These are phyloP conservation scores for Lymantria dispar DNA, from an alignment of 2,888 invertebrate genomes.

Conservation along the genomic window DNA sequence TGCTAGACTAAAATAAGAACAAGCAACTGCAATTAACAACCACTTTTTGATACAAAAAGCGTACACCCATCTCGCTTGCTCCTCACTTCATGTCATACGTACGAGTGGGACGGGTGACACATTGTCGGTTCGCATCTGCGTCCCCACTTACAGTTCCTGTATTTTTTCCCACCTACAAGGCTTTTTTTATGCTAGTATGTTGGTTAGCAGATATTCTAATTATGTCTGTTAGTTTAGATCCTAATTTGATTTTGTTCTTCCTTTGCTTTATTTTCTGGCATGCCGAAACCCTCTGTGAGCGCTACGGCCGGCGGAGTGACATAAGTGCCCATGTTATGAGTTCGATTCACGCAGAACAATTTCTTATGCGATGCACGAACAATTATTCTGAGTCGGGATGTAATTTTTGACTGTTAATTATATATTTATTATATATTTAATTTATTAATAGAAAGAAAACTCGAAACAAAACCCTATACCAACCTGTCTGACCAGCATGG, in stretches of 20 bases:
- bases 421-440: too few relatives aligned
- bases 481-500: too few relatives aligned
- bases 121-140: slow-evolving; percentile 43
- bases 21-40: slow-evolving; percentile 49
- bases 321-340: too few relatives aligned
- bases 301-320: too few relatives aligned
- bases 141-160: slow-evolving; percentile 49
- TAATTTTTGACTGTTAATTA: too few relatives aligned
- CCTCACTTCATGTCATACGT: slow-evolving; percentile 9
- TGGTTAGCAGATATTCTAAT: slow-evolving; percentile 21
- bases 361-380: too few relatives aligned
- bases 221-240: slow-evolving; percentile 16
- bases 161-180: slow-evolving; percentile 48
- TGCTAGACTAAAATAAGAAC: slow-evolving; percentile 32
- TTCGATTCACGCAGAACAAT: too few relatives aligned
- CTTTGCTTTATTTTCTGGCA: too few relatives aligned
- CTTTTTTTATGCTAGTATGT: slow-evolving; percentile 41
- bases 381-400: too few relatives aligned
- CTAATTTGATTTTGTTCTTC: not conserved
- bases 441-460: too few relatives aligned
- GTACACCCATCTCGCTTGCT: slow-evolving; percentile 20
- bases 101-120: slow-evolving; percentile 30
- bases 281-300: too few relatives aligned
- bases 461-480: too few relatives aligned
- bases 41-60: slow-evolving; percentile 38